Conservation (phyloP, 2,888 invertebrate species). For the Sesia bembeciformis region DNA sequence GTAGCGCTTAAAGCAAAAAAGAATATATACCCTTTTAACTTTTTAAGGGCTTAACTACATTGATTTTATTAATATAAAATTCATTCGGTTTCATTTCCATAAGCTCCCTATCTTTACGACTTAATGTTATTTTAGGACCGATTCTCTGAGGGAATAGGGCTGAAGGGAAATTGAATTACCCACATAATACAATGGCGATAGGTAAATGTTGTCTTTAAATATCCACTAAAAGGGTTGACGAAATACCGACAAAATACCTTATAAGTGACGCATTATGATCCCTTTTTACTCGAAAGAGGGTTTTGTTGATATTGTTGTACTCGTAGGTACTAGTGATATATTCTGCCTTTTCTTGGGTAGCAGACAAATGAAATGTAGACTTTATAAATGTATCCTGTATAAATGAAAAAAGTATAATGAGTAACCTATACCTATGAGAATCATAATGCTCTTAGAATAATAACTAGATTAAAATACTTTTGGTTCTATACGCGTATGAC, state of each 20-base stretch:
- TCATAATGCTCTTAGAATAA: too few relatives aligned
- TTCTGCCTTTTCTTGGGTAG: too few relatives aligned
- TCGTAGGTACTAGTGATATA: too few relatives aligned
- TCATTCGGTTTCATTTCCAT: background rate
- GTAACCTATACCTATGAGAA: too few relatives aligned
- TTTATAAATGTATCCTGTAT: too few relatives aligned
- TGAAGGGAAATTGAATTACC: slow-evolving; percentile 28
- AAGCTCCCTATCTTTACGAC: slow-evolving; percentile 27
- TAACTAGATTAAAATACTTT: too few relatives aligned
- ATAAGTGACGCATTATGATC: background rate
- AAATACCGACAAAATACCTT: background rate
- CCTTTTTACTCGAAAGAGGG: background rate
- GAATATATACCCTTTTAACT: background rate
- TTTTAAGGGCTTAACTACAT: background rate
- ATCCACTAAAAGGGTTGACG: slow-evolving; percentile 6
- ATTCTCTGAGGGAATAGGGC: slow-evolving; percentile 26
- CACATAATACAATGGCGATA: slow-evolving; percentile 7
- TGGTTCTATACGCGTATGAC: too few relatives aligned
- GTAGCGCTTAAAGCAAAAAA: too few relatives aligned
- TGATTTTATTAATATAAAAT: background rate
- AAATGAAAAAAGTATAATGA: too few relatives aligned
- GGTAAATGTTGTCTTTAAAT: slow-evolving; percentile 10
- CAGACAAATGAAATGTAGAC: too few relatives aligned
- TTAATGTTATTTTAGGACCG: slow-evolving; percentile 44
- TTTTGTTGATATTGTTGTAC: background rate